These are phyloP conservation scores for Lepidostoma basale DNA, from an alignment of 1,140 invertebrate species.

Conservation along the genomic window DNA sequence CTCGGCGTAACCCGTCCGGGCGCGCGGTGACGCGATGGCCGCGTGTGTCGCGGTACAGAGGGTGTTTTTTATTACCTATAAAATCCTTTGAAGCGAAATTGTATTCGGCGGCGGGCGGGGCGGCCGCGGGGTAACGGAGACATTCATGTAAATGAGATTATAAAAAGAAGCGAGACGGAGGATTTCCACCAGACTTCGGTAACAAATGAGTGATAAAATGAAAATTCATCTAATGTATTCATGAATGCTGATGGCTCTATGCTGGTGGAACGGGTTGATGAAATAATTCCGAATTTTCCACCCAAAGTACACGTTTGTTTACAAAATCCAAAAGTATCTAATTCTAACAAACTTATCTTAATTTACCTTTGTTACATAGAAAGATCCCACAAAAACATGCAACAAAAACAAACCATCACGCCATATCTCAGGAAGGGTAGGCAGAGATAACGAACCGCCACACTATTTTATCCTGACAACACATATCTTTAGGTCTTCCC, in stretches of 20 bases:
- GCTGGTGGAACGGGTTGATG: slow-evolving; percentile 34
- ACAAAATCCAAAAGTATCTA: too few relatives aligned
- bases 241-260: slow-evolving; percentile 44
- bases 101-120: slow-evolving; percentile 36
- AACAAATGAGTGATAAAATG: slow-evolving; percentile 47
- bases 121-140: slow-evolving; percentile 34
- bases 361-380: too few relatives aligned
- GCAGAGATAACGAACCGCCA: too few relatives aligned
- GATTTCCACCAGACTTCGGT: slow-evolving; percentile 30
- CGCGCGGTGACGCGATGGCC: background rate
- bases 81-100: slow-evolving; percentile 47
- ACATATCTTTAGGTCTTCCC: too few relatives aligned
- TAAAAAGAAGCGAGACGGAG: slow-evolving; percentile 41
- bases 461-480: too few relatives aligned
- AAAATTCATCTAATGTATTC: slow-evolving; percentile 45
- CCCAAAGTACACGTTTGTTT: too few relatives aligned
- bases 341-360: too few relatives aligned
- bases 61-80: slow-evolving; percentile 46
- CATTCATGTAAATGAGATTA: slow-evolving; percentile 47
- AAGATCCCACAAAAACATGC: too few relatives aligned
- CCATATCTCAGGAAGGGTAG: too few relatives aligned
- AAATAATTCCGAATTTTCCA: slow-evolving; percentile 34
- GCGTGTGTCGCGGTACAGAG: slow-evolving; percentile 32
- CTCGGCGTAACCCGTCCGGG: slow-evolving; percentile 19
- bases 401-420: too few relatives aligned